Evolutionary conservation across 2,113 vertebrate species (phyloP).

Genomic region (Psilopsiagon aymara): DNA sequence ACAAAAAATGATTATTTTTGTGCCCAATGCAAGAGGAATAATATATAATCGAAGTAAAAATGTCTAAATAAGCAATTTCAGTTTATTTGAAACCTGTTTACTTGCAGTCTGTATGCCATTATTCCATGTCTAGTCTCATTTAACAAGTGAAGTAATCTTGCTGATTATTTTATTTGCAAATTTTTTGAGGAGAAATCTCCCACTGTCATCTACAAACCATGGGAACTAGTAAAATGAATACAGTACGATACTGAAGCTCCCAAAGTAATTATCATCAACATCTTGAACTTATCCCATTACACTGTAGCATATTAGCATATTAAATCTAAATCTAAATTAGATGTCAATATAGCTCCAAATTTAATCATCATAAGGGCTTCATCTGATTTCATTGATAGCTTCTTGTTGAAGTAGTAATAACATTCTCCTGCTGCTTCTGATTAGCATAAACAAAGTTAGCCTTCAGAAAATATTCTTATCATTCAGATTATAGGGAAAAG

Average conservation of each 20-base stretch:
- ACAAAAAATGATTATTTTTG: not conserved
- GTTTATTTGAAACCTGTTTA: not conserved
- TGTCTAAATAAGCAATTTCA: not conserved
- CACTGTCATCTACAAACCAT: not conserved
- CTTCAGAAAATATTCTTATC: conserved; percentile 2
- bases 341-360: conserved; percentile 21
- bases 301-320: not conserved
- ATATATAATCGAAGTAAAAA: not conserved
- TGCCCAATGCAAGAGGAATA: not conserved
- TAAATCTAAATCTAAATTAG: conserved; percentile 50
- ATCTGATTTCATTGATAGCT: conserved; percentile 13
- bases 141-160: not conserved
- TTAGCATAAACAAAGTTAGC: conserved; percentile 19
- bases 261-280: not conserved
- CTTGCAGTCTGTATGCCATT: not conserved
- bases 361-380: conserved; percentile 18
- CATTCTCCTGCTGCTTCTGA: not conserved
- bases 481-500: not conserved
- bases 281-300: not conserved
- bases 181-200: not conserved
- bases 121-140: not conserved
- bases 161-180: not conserved
- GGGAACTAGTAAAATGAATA: not conserved
- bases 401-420: conserved; percentile 7
- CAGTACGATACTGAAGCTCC: not conserved